Conservation (phyloP, 2,113 vertebrate genomes). For the Campylomormyrus numenius region DNA sequence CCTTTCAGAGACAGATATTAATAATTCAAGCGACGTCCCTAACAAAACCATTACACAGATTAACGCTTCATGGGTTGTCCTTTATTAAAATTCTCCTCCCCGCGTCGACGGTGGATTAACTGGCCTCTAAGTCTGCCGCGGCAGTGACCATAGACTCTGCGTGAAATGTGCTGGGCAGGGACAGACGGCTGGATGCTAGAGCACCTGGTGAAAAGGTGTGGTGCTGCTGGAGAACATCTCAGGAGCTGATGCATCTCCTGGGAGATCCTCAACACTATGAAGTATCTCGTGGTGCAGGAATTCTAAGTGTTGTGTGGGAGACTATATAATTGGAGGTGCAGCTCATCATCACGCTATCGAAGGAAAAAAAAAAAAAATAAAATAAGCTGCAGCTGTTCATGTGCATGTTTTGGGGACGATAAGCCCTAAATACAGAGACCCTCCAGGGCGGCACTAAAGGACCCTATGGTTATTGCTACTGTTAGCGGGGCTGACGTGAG, state of each 20-base stretch:
- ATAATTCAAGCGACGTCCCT: conserved; percentile 54
- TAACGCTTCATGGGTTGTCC: conserved; percentile 54
- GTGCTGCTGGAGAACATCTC: neutral
- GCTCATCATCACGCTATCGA: conserved; percentile 17
- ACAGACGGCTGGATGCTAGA: neutral
- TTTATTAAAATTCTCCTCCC: conserved; percentile 67
- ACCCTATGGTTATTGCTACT: conserved; percentile 57
- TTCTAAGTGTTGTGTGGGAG: neutral
- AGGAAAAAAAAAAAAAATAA: conserved; percentile 3
- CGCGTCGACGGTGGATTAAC: conserved; percentile 35
- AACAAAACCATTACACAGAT: conserved; percentile 53
- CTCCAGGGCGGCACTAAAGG: conserved; percentile 39
- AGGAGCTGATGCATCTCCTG: neutral
- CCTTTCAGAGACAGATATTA: conserved; percentile 48
- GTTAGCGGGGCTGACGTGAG: conserved; percentile 41
- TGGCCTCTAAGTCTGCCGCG: neutral
- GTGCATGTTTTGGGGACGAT: neutral
- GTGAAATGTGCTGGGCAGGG: neutral
- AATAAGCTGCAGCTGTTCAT: neutral
- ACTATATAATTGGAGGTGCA: neutral
- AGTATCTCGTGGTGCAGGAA: neutral
- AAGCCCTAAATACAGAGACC: conserved; percentile 38
- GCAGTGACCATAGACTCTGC: neutral
- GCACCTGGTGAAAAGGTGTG: neutral
- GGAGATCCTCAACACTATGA: neutral